Evolutionary conservation across 2,888 invertebrate species (phyloP).

Genomic region (Therioaphis trifolii): DNA sequence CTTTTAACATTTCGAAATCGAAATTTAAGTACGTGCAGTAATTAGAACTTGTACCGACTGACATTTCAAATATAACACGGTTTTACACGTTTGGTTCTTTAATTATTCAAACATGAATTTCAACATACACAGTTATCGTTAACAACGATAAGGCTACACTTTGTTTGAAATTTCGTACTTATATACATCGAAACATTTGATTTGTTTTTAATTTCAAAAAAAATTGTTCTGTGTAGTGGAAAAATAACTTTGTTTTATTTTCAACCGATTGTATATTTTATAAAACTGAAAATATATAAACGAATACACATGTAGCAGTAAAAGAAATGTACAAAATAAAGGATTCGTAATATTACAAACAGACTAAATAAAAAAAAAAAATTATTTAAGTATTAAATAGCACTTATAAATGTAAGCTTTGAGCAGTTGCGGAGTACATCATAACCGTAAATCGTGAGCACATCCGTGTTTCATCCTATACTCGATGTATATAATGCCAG

Average conservation of each 20-base stretch:
- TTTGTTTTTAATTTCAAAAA: too few species aligned
- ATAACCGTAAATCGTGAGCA: constrained; percentile 67
- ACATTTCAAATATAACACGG: too few species aligned
- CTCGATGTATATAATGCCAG: constrained; percentile 84
- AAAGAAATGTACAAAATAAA: neutral
- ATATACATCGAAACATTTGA: too few species aligned
- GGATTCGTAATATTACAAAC: constrained; percentile 16
- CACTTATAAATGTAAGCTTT: constrained; percentile 1
- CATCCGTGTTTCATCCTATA: constrained; percentile 84
- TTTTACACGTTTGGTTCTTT: too few species aligned
- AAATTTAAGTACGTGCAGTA: too few species aligned
- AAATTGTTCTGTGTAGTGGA: neutral
- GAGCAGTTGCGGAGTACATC: constrained; percentile 59
- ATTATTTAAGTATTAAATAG: constrained; percentile 46
- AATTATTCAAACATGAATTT: too few species aligned
- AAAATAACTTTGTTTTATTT: neutral
- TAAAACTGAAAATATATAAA: neutral
- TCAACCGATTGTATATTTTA: neutral
- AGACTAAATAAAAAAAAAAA: neutral
- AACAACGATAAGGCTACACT: too few species aligned
- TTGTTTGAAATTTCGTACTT: too few species aligned
- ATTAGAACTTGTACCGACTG: too few species aligned
- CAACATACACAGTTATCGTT: too few species aligned
- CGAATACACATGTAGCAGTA: too few species aligned
- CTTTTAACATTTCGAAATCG: too few species aligned